Evolutionary conservation across 1,140 invertebrate species (phyloP).

Genomic region (Heterodera carotae): DNA sequence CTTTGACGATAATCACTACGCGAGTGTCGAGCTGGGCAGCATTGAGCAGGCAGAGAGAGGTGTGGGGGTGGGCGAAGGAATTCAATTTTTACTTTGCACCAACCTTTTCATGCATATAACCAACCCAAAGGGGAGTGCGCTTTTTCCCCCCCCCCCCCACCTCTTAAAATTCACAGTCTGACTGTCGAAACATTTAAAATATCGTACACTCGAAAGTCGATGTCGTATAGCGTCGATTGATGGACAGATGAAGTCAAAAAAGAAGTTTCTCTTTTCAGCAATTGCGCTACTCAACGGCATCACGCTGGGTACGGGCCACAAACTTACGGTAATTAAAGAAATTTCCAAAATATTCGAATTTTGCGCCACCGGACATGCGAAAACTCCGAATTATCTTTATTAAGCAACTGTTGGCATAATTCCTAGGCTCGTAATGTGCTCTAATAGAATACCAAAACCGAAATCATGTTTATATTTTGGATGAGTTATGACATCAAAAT

Average conservation of each 20-base stretch:
- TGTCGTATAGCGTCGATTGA: too few species aligned
- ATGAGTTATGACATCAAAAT: neutral
- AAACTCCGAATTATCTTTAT: neutral
- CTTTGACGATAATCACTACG: neutral
- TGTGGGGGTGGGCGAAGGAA: neutral
- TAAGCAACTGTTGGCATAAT: too few species aligned
- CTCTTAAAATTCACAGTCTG: too few species aligned
- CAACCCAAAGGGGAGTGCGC: too few species aligned
- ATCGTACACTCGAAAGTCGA: too few species aligned
- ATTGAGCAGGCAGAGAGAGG: neutral
- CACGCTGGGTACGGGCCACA: neutral
- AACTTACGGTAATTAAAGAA: neutral
- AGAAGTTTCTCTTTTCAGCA: neutral
- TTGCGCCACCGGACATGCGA: neutral
- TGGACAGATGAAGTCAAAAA: neutral
- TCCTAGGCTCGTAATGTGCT: too few species aligned
- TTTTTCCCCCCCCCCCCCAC: too few species aligned
- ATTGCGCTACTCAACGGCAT: neutral
- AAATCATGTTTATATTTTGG: too few species aligned
- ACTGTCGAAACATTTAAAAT: too few species aligned
- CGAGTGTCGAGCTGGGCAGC: neutral
- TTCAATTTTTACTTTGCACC: too few species aligned
- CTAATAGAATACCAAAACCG: too few species aligned
- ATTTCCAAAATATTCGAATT: neutral
- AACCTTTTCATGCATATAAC: too few species aligned